phyloP scores from a whole-genome alignment of 2,888 invertebrate species.

The Hypselothyrea guttata region DNA sequence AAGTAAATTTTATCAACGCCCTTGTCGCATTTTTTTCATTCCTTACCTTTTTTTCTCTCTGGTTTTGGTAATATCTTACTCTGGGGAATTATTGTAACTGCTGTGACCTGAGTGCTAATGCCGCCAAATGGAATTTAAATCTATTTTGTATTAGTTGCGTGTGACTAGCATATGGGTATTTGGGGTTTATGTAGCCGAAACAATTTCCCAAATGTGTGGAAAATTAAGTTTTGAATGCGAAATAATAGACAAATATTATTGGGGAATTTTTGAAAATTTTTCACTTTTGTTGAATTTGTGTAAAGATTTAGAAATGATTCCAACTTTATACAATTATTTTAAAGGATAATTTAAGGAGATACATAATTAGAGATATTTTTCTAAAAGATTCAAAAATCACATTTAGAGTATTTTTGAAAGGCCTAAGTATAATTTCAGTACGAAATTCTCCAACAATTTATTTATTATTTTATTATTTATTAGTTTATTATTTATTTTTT shows the following conservation, averaged over 20 bases:
- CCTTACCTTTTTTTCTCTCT: slow-evolving; percentile 6
- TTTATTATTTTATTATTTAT: too few species aligned
- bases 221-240: slow-evolving; percentile 17
- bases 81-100: slow-evolving; percentile 54
- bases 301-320: background rate
- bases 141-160: slow-evolving; percentile 70
- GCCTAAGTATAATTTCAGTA: too few species aligned
- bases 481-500: too few species aligned
- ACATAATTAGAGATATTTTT: too few species aligned
- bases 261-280: background rate
- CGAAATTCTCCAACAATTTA: too few species aligned
- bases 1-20: slow-evolving; percentile 70
- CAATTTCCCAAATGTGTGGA: slow-evolving; percentile 28
- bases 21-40: slow-evolving; percentile 41
- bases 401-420: too few species aligned
- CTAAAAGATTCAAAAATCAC: too few species aligned
- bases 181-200: slow-evolving; percentile 23
- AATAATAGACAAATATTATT: background rate
- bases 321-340: background rate
- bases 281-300: background rate
- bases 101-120: slow-evolving; percentile 74
- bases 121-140: slow-evolving; percentile 72
- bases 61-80: slow-evolving; percentile 30
- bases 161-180: slow-evolving; percentile 48
- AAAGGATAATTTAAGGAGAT: too few species aligned